phyloP scores from a whole-genome alignment of 2,797 vertebrate species.

The Stomatorhinus walkeri region DNA sequence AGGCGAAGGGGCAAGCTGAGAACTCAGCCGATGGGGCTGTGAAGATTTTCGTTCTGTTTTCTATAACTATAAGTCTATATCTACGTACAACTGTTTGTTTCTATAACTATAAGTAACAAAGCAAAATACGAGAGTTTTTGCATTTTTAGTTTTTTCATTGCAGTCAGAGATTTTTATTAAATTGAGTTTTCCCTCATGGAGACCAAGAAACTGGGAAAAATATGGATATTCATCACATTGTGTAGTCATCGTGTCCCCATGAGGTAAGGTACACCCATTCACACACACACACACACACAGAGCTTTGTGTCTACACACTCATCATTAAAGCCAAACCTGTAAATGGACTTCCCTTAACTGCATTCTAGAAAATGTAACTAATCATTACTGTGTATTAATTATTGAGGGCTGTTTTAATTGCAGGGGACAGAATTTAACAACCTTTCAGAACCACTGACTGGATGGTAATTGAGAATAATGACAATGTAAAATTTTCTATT shows the following conservation, averaged over 20 bases:
- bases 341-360: conserved; percentile 40
- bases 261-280: too few relatives aligned
- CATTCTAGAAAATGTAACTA: conserved; percentile 37
- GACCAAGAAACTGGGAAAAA: too few relatives aligned
- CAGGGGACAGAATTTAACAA: conserved; percentile 46
- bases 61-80: too few relatives aligned
- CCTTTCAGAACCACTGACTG: conserved; percentile 54
- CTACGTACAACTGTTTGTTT: too few relatives aligned
- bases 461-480: conserved; percentile 59
- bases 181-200: too few relatives aligned
- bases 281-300: conserved; percentile 8
- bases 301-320: conserved; percentile 32
- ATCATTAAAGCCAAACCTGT: conserved; percentile 45
- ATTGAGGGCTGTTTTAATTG: conserved; percentile 51
- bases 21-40: background rate
- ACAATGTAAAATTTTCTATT: conserved; percentile 39
- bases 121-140: too few relatives aligned
- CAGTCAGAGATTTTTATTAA: too few relatives aligned
- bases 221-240: too few relatives aligned
- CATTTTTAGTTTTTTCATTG: too few relatives aligned
- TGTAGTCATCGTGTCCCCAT: too few relatives aligned
- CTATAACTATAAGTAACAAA: too few relatives aligned
- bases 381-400: conserved; percentile 47
- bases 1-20: conserved; percentile 21
- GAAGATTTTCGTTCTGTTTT: background rate